These are phyloP conservation scores for Eonycteris spelaea DNA, from an alignment of 2,113 vertebrate genomes.

Conservation along the genomic window DNA sequence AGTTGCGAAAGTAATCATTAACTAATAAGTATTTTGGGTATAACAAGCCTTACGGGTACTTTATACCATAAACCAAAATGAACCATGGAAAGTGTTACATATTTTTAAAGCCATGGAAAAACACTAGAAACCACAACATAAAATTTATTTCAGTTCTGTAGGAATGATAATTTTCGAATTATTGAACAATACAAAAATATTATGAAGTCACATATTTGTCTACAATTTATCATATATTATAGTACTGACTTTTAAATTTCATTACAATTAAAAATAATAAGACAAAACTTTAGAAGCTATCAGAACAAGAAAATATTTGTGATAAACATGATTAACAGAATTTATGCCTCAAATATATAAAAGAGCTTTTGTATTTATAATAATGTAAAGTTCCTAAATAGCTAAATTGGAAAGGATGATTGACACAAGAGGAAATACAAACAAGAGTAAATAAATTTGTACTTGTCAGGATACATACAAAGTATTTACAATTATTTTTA, in stretches of 20 bases:
- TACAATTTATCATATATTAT: not conserved
- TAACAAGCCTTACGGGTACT: not conserved
- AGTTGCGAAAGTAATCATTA: conserved; percentile 47
- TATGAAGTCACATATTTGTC: not conserved
- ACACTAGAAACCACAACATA: not conserved
- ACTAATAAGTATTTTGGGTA: conserved; percentile 17
- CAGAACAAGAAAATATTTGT: not conserved
- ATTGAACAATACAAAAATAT: conserved; percentile 23
- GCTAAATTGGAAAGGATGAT: not conserved
- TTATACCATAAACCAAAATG: conserved; percentile 47
- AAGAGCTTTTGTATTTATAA: not conserved
- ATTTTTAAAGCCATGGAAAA: conserved; percentile 35
- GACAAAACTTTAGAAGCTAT: not conserved
- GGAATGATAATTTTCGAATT: conserved; percentile 18
- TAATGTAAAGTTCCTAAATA: not conserved
- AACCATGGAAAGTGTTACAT: not conserved
- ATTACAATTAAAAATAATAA: not conserved
- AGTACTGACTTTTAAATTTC: conserved; percentile 5
- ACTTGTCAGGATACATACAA: not conserved
- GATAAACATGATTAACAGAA: not conserved
- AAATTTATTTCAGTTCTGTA: not conserved
- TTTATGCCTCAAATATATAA: not conserved
- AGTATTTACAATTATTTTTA: not conserved
- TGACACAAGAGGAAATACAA: not conserved
- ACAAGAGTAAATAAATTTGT: not conserved